Conservation (phyloP, 1,140 invertebrate species). For the Drosophila hydei region DNA sequence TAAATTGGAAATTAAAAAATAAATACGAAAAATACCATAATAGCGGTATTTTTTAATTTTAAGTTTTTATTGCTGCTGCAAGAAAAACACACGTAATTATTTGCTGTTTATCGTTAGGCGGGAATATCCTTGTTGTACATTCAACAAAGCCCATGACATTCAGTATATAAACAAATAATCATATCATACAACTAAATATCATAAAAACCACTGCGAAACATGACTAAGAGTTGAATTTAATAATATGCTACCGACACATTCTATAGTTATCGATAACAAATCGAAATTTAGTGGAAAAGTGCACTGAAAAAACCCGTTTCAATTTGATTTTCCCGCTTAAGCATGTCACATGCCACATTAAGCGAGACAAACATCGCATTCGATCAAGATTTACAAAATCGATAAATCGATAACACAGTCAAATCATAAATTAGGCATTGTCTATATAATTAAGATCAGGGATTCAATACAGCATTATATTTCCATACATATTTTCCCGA, state of each 20-base stretch:
- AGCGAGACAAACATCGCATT: not conserved
- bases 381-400: not conserved
- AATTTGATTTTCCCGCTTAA: not conserved
- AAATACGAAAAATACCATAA: not conserved
- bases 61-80: slow-evolving; percentile 1
- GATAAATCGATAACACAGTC: slow-evolving; percentile 28
- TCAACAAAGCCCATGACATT: slow-evolving; percentile 48
- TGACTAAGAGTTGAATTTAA: slow-evolving; percentile 3
- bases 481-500: too few relatives aligned
- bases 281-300: not conserved
- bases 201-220: slow-evolving; percentile 19
- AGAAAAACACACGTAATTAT: not conserved
- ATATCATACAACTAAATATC: slow-evolving; percentile 72
- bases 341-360: not conserved
- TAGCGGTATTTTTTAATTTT: slow-evolving; percentile 1
- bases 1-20: slow-evolving; percentile 21
- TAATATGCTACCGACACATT: not conserved
- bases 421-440: not conserved
- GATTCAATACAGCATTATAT: not conserved
- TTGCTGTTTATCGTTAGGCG: not conserved
- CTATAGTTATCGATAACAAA: slow-evolving; percentile 22
- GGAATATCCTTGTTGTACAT: slow-evolving; percentile 29
- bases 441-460: not conserved
- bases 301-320: not conserved
- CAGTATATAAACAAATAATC: slow-evolving; percentile 61